Base-by-base conservation (phyloP, 2,113 vertebrate species). In the Ciconia maguari region DNA sequence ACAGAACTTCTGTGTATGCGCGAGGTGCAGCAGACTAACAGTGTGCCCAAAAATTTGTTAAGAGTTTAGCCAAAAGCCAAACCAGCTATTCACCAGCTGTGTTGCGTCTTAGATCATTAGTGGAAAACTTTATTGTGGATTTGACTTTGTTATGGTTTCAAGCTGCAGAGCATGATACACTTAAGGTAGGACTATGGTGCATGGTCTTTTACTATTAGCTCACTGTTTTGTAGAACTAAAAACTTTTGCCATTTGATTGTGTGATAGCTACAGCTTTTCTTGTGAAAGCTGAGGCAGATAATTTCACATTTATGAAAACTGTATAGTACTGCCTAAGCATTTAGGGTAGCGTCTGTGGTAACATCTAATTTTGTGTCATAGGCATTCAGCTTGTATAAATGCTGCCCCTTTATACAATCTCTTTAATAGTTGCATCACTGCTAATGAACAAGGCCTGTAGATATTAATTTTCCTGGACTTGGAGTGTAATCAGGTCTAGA, bases 101-200 rank as follows among this genome's bases (percentile, higher is more conserved):
- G 12, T 14, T 64, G 10, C 10, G 10, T 38, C 27, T 75, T 55
- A 29, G 10, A 27, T 62, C 3, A 14, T n/a, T 60, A 52, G 55
- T 17, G 5, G 69, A 69, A 74, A 64, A 20, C 3, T 64, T 58
- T 5, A 21, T 32, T 62, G n/a, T 71, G 29, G 32, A 12, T 76
- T 72, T 87, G 19, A 62, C 42, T 72, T 83, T 7, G 12, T 58
- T 62, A 42, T 3, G 54, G 34, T 57, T 87, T 83, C 21, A 85
- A 87, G 48, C 24, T 11, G 44, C 13, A 34, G 58, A 55, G 46
- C 17, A 19, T 32, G 17, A 60, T 2, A 16, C 2, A 1, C 7
- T 46, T 52, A n/a, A 30, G 19, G 34, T 0, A n/a, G 11, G 5
- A 11, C 6, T 78, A 5, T 1, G 6, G 16, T 11, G 8, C 3